Conservation (phyloP, 2,113 vertebrate genomes). For the Zosterops borbonicus region DNA sequence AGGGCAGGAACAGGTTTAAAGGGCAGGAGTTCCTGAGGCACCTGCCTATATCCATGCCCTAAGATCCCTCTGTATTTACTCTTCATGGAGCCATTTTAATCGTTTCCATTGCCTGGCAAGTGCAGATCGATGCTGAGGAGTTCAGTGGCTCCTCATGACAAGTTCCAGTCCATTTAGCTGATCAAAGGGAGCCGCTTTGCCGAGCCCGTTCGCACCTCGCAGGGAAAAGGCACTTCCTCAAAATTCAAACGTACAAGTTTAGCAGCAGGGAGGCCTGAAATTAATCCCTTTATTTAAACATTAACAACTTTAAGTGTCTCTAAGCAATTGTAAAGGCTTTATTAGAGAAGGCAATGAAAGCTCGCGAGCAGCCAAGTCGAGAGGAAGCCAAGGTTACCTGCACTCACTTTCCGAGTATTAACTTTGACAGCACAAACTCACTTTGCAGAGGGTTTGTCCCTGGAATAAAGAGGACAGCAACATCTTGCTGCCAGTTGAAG, state of each 20-base stretch:
- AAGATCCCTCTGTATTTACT: neutral
- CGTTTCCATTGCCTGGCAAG: neutral
- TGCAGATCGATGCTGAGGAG: neutral
- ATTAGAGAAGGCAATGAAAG: neutral
- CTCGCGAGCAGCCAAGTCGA: neutral
- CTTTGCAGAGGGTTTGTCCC: neutral
- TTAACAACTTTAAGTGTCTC: constrained; percentile 6
- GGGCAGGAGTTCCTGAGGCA: neutral
- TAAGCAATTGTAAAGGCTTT: constrained; percentile 17
- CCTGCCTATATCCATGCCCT: neutral
- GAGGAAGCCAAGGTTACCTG: neutral
- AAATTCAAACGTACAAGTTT: neutral
- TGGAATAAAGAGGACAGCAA: neutral
- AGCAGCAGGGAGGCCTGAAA: constrained; percentile 20
- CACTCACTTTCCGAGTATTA: neutral
- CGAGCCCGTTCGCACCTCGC: neutral
- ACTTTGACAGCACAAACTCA: neutral
- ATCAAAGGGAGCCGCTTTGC: neutral
- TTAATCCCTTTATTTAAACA: constrained; percentile 42
- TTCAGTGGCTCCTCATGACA: neutral
- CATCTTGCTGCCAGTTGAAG: neutral
- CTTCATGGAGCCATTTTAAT: neutral
- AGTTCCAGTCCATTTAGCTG: neutral
- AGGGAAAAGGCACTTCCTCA: neutral
- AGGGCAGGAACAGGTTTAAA: neutral